Percentiles rank a stretch among this genome's conserved stretches.
These are phyloP conservation scores for Platycnemis pennipes DNA, from an alignment of 2,888 invertebrate species.

Conservation along the genomic window DNA sequence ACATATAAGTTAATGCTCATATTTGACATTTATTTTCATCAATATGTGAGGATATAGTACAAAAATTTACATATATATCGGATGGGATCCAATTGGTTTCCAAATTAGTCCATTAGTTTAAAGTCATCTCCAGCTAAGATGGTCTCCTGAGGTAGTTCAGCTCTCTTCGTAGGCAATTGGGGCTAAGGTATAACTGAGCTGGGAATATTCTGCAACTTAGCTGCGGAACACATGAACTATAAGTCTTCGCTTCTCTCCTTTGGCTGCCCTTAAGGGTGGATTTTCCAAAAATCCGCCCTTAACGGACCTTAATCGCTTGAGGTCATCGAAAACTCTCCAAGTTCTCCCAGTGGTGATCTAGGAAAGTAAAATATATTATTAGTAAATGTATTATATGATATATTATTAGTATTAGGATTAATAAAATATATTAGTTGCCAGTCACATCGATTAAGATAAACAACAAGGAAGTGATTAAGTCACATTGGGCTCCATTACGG, in stretches of 20 bases:
- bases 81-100: background rate
- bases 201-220: background rate
- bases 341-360: background rate
- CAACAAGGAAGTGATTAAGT: too few species aligned
- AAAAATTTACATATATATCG: background rate
- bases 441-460: too few species aligned
- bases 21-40: background rate
- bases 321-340: background rate
- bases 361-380: background rate
- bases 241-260: background rate
- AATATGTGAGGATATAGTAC: background rate
- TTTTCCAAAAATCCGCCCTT: too few species aligned
- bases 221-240: background rate
- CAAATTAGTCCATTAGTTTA: background rate
- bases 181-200: background rate
- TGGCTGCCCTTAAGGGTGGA: background rate
- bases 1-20: background rate
- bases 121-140: background rate
- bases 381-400: too few species aligned
- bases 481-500: too few species aligned
- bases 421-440: too few species aligned
- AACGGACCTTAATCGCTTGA: too few species aligned
- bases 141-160: background rate
- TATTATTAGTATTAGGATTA: too few species aligned
- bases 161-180: background rate